These are phyloP conservation scores for Semotilus atromaculatus DNA, from an alignment of 2,797 vertebrate species.

Conservation along the genomic window DNA sequence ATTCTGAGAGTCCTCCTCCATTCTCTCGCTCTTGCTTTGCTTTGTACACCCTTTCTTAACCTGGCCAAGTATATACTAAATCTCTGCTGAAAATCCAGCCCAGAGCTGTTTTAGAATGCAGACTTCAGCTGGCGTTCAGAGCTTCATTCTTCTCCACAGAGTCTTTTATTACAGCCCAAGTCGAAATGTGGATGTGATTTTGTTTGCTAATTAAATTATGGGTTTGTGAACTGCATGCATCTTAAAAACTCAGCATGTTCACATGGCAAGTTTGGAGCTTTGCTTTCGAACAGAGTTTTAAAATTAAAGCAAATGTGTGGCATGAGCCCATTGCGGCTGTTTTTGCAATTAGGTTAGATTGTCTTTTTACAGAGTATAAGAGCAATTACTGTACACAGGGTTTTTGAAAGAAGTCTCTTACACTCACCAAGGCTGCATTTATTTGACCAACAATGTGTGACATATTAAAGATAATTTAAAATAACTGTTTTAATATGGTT, in stretches of 20 bases:
- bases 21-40: conserved; percentile 8
- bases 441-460: not conserved
- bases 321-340: conserved; percentile 8
- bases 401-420: not conserved
- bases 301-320: conserved; percentile 74
- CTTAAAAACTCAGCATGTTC: conserved; percentile 67
- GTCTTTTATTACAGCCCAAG: conserved; percentile 10
- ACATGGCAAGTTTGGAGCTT: conserved; percentile 63
- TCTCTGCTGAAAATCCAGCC: conserved; percentile 12
- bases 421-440: not conserved
- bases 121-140: conserved; percentile 23
- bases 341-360: conserved; percentile 10
- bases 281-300: conserved; percentile 62
- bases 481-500: not conserved
- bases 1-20: conserved; percentile 19
- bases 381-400: not conserved
- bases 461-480: not conserved
- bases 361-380: not conserved
- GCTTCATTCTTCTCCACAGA: conserved; percentile 8
- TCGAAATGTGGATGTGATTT: conserved; percentile 28
- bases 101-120: conserved; percentile 34
- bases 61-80: conserved; percentile 37
- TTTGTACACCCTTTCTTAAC: conserved; percentile 20
- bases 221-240: conserved; percentile 58
- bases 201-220: conserved; percentile 70